These are phyloP conservation scores for Pecten maximus DNA, from an alignment of 2,888 invertebrate genomes.

Conservation along the genomic window DNA sequence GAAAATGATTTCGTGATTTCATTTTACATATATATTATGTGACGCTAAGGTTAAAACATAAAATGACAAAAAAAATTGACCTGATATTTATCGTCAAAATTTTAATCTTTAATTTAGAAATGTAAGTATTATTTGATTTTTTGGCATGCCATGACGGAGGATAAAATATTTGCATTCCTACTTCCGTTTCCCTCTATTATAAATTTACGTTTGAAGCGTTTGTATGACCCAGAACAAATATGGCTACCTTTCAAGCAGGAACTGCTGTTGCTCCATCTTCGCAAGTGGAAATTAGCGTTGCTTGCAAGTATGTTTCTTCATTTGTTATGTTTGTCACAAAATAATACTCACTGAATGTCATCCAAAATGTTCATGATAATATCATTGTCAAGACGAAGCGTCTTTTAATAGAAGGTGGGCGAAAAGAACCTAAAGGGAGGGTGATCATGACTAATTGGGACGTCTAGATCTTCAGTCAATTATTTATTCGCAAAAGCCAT, in stretches of 20 bases:
- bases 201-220: not conserved
- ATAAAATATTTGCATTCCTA: not conserved
- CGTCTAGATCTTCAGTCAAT: too few relatives aligned
- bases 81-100: too few relatives aligned
- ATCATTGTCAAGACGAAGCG: not conserved
- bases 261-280: constrained; percentile 75
- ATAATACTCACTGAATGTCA: not conserved
- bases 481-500: too few relatives aligned
- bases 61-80: too few relatives aligned
- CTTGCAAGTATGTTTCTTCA: constrained; percentile 70
- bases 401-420: not conserved
- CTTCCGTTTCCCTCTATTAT: not conserved
- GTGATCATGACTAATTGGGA: too few relatives aligned
- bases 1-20: too few relatives aligned
- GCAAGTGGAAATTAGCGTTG: constrained; percentile 78
- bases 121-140: too few relatives aligned
- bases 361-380: not conserved
- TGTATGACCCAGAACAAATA: not conserved
- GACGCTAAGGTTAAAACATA: too few relatives aligned
- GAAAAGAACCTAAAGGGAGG: too few relatives aligned
- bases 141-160: too few relatives aligned
- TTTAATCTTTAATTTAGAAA: too few relatives aligned
- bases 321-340: not conserved
- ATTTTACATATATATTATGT: too few relatives aligned
- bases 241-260: constrained; percentile 70